These are phyloP conservation scores for Microcebus ravelobensis DNA, from an alignment of 2,113 vertebrate species.

Conservation along the genomic window DNA sequence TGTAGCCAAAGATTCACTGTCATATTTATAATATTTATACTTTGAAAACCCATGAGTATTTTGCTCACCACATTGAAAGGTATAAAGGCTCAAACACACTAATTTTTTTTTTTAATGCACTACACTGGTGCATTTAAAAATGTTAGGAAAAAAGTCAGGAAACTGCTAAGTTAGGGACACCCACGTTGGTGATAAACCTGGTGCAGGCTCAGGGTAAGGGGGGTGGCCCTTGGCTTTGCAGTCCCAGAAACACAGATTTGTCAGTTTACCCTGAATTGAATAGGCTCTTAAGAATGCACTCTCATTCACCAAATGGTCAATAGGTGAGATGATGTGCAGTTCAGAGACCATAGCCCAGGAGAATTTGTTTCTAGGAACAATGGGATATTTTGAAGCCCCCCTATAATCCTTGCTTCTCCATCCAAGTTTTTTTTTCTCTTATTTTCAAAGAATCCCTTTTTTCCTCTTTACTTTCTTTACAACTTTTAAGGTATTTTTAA, in stretches of 20 bases:
- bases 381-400: background rate
- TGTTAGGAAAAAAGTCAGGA: background rate
- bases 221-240: background rate
- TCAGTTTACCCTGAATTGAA: background rate
- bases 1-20: background rate
- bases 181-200: background rate
- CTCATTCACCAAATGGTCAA: background rate
- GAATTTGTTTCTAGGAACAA: background rate
- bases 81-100: background rate
- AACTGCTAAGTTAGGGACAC: background rate
- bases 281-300: background rate
- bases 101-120: background rate
- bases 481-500: background rate
- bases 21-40: conserved; percentile 34
- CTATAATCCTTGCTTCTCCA: background rate
- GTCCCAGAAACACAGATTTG: background rate
- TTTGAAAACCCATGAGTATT: background rate
- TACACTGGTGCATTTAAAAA: background rate
- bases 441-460: background rate
- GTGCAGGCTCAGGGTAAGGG: background rate
- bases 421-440: background rate
- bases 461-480: background rate
- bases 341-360: background rate
- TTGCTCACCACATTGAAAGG: background rate
- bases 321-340: background rate